Percentiles rank a stretch among this genome's conserved stretches.
Evolutionary conservation across 2,113 vertebrate species (phyloP).

Genomic region (Cercocebus atys): DNA sequence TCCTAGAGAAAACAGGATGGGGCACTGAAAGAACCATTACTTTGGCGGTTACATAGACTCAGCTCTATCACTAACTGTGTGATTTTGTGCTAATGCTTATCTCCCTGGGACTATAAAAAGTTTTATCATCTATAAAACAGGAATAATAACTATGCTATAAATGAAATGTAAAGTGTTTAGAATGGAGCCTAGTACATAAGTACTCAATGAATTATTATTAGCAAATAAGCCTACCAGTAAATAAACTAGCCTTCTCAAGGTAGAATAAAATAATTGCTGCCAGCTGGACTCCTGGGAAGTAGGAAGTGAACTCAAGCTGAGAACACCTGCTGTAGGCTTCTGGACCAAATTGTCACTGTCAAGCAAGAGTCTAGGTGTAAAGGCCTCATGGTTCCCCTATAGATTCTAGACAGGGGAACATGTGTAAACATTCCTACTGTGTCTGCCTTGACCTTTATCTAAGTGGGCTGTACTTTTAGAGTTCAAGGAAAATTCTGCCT

Average conservation of each 20-base stretch:
- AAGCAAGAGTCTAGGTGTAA: neutral
- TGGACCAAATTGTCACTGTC: neutral
- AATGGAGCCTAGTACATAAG: neutral
- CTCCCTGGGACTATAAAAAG: neutral
- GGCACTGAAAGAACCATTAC: neutral
- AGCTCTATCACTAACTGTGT: neutral
- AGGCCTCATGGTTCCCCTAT: neutral
- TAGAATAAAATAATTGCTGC: neutral
- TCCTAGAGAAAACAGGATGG: neutral
- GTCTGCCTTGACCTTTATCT: neutral
- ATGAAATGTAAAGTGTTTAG: constrained; percentile 1
- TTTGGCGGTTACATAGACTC: neutral
- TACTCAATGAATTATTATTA: constrained; percentile 10
- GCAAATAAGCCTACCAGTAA: constrained; percentile 34
- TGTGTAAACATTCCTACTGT: neutral
- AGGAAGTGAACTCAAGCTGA: neutral
- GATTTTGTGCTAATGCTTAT: neutral
- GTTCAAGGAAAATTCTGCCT: neutral
- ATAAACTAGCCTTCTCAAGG: constrained; percentile 18
- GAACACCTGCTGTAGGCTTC: neutral
- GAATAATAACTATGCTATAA: neutral
- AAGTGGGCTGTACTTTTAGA: neutral
- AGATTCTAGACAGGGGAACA: neutral
- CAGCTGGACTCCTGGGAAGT: neutral
- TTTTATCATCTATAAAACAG: neutral